Percentiles rank a stretch among this genome's conserved stretches.
Conservation (phyloP, 2,797 vertebrate species). For the Sphenodon punctatus region DNA sequence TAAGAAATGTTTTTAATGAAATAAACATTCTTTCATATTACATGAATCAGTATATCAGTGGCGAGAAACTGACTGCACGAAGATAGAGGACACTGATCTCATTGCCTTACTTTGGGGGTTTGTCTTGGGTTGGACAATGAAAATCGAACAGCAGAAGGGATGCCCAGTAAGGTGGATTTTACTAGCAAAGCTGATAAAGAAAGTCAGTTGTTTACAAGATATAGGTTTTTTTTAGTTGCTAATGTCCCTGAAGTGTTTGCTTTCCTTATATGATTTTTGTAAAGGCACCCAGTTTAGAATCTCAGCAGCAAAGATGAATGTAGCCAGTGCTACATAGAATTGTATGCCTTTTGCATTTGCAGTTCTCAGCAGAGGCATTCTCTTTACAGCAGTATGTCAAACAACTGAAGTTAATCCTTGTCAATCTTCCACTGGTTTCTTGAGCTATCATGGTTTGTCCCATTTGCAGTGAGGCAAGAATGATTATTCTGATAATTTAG, state of each 20-base stretch:
- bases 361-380: background rate
- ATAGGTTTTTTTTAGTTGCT: too few relatives aligned
- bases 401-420: background rate
- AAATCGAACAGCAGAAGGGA: background rate
- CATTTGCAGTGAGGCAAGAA: background rate
- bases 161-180: background rate
- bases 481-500: background rate
- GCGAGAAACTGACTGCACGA: too few relatives aligned
- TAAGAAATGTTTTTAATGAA: background rate
- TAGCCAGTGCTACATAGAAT: too few relatives aligned
- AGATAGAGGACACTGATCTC: too few relatives aligned
- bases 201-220: background rate
- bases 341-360: too few relatives aligned
- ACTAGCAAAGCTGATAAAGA: background rate
- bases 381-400: background rate
- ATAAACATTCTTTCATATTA: background rate
- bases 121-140: background rate
- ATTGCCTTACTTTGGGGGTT: too few relatives aligned
- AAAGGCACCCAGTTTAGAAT: too few relatives aligned
- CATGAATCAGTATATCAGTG: too few relatives aligned
- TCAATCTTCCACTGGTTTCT: background rate
- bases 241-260: too few relatives aligned
- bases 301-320: too few relatives aligned
- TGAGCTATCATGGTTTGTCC: background rate
- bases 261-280: too few relatives aligned